Conservation (phyloP, 2,888 invertebrate genomes). For the Blastobasis adustella region DNA sequence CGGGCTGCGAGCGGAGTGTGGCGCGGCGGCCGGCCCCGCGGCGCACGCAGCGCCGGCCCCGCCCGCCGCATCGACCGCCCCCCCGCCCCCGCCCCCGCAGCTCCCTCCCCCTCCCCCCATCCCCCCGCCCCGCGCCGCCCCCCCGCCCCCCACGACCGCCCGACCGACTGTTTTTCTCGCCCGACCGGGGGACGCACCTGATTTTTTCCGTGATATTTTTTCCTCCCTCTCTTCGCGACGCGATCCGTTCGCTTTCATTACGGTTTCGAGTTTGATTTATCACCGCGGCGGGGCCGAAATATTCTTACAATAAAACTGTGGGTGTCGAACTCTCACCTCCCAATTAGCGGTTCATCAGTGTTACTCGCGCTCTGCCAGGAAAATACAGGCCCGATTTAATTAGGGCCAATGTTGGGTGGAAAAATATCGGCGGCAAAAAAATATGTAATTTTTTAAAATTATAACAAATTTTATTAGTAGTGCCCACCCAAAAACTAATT, state of each 20-base stretch:
- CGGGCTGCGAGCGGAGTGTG: constrained; percentile 14
- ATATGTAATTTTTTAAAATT: no score
- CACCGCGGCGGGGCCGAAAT: constrained; percentile 70
- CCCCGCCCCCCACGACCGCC: constrained; percentile 45
- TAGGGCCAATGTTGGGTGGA: no score
- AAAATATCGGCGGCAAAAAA: no score
- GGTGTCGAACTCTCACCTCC: constrained; percentile 67
- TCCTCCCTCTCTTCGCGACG: constrained; percentile 72
- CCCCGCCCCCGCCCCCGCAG: constrained; percentile 32
- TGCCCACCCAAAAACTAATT: no score
- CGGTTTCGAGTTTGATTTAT: constrained; percentile 76
- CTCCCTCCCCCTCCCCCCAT: constrained; percentile 44
- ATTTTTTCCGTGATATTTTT: constrained; percentile 76
- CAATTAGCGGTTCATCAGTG: constrained; percentile 66
- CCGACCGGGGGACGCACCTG: constrained; percentile 73
- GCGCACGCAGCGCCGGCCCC: constrained; percentile 48
- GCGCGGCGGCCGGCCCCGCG: constrained; percentile 27
- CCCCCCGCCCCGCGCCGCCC: constrained; percentile 53
- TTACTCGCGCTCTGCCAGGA: constrained; percentile 21
- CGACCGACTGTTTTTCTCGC: constrained; percentile 69
- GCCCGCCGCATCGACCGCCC: constrained; percentile 48
- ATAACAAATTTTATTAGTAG: no score
- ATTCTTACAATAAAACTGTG: constrained; percentile 62
- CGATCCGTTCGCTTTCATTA: constrained; percentile 76
- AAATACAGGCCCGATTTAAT: constrained; percentile 14